A percentile compares a stretch with the other conserved stretches of the same genome.
Conservation (phyloP, 1,140 invertebrate species). For the Pseudomyrmex sp. region DNA sequence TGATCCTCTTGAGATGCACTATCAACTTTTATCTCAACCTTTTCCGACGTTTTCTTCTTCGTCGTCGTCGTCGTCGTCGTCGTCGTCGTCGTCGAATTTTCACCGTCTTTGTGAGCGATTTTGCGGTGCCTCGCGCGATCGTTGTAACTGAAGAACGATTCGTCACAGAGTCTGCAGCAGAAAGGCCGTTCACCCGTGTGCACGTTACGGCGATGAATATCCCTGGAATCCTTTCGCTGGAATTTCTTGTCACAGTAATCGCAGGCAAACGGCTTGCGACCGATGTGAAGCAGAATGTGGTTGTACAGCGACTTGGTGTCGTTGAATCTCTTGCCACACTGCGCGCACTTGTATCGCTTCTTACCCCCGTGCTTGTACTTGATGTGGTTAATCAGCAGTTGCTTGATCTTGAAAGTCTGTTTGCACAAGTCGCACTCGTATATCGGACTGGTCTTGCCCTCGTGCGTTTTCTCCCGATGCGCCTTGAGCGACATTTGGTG, state of each 20-base stretch:
- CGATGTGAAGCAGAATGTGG: conserved; percentile 71
- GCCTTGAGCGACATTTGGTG: conserved; percentile 76
- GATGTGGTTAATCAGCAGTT: conserved; percentile 71
- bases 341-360: conserved; percentile 70
- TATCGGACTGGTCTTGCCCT: conserved; percentile 62
- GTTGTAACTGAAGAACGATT: conserved; percentile 66
- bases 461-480: conserved; percentile 70
- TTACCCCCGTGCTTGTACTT: conserved; percentile 69
- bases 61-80: too few relatives aligned
- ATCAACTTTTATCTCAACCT: too few relatives aligned
- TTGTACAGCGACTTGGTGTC: conserved; percentile 69
- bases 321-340: conserved; percentile 68
- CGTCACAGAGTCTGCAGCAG: conserved; percentile 67
- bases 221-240: conserved; percentile 66
- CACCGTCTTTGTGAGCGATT: conserved; percentile 60
- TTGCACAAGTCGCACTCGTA: conserved; percentile 71
- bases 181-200: conserved; percentile 71
- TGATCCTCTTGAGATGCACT: too few relatives aligned
- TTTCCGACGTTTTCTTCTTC: too few relatives aligned
- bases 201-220: conserved; percentile 66
- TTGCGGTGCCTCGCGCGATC: conserved; percentile 68
- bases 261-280: conserved; percentile 68
- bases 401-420: conserved; percentile 62
- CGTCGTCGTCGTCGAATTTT: too few relatives aligned
- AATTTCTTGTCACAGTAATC: conserved; percentile 70